Evolutionary conservation across 2,888 invertebrate species (phyloP).

Genomic region (Melieria omissa): DNA sequence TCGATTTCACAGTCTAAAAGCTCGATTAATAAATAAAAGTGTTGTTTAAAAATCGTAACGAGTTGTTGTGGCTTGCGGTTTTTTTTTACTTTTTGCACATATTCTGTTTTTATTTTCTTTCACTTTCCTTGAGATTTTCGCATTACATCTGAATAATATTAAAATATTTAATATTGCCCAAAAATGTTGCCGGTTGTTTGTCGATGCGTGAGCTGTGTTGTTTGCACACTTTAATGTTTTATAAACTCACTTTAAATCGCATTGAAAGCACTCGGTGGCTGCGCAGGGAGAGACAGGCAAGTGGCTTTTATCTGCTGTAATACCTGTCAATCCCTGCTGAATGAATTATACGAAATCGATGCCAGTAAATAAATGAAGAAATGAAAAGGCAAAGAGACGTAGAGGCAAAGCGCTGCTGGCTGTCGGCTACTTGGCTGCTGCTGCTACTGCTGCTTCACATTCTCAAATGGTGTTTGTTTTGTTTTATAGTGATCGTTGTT

Average conservation of each 20-base stretch:
- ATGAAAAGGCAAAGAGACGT: background rate
- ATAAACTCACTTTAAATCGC: constrained; percentile 8
- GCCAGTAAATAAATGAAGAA: background rate
- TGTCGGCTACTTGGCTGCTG: background rate
- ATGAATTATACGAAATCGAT: constrained; percentile 44
- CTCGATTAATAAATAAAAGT: too few species aligned
- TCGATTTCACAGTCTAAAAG: too few species aligned
- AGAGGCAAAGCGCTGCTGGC: background rate
- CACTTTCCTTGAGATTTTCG: background rate
- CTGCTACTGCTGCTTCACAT: background rate
- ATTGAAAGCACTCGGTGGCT: background rate
- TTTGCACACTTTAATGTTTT: background rate
- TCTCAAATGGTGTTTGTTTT: background rate
- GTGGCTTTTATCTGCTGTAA: constrained; percentile 37
- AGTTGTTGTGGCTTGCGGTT: background rate
- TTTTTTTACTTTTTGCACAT: background rate
- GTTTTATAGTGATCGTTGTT: background rate
- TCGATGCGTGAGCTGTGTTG: background rate
- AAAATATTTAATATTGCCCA: background rate
- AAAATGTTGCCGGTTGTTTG: background rate
- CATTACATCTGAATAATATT: background rate
- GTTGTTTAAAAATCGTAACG: too few species aligned
- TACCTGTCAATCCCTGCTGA: constrained; percentile 44
- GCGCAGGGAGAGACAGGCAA: background rate
- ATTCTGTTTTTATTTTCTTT: background rate